A percentile compares a stretch with the other conserved stretches of the same genome.
phyloP scores from a whole-genome alignment of 2,797 vertebrate genomes.

The Luscinia megarhynchos region DNA sequence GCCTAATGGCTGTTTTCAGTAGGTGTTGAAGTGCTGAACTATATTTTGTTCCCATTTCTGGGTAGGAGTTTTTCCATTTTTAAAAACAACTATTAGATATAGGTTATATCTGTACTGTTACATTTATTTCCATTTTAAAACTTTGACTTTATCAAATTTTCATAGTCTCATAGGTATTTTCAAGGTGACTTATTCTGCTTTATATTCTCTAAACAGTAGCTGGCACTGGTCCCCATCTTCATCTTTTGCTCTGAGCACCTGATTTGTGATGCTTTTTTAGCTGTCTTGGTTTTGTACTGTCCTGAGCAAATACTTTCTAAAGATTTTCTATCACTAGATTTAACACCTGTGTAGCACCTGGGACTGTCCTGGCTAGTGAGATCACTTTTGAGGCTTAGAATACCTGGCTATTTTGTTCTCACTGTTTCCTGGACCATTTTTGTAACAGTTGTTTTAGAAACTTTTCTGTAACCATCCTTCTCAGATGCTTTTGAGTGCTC shows the following conservation, averaged over 20 bases:
- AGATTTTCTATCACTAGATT: neutral
- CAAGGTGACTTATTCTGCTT: neutral
- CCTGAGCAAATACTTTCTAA: neutral
- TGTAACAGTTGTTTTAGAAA: neutral
- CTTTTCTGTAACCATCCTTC: neutral
- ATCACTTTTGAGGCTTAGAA: neutral
- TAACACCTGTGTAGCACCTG: neutral
- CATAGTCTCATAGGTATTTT: neutral
- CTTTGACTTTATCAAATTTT: neutral
- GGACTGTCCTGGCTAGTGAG: neutral
- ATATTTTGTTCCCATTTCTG: neutral
- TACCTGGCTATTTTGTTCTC: neutral
- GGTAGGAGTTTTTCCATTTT: neutral
- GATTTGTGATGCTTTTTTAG: neutral
- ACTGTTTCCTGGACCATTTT: neutral
- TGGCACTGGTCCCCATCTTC: neutral
- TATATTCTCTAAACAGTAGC: neutral
- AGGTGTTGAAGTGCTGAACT: neutral
- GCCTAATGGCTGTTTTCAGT: neutral
- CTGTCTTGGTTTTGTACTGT: neutral
- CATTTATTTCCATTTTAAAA: slow-evolving; percentile 1
- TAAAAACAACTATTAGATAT: neutral
- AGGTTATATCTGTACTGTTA: neutral
- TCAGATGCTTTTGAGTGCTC: neutral
- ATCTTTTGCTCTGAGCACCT: neutral